These are phyloP conservation scores for Tachuris rubrigastra DNA, from an alignment of 2,113 vertebrate species.

Conservation along the genomic window DNA sequence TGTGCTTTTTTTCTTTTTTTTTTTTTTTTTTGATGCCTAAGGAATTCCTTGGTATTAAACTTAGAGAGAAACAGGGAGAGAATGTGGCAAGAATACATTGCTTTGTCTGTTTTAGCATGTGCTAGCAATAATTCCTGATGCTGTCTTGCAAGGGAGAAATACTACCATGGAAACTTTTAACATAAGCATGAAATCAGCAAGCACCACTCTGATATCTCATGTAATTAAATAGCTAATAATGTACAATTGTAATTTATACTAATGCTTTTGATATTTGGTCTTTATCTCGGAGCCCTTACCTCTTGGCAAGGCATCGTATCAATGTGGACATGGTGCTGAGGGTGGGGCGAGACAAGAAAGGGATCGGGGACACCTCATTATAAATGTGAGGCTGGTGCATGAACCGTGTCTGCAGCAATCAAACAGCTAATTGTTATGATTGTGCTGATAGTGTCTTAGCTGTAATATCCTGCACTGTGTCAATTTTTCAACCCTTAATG, in stretches of 20 bases:
- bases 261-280: slow-evolving; percentile 54
- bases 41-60: slow-evolving; percentile 59
- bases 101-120: slow-evolving; percentile 67
- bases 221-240: slow-evolving; percentile 65
- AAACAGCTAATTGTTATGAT: slow-evolving; percentile 73
- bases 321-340: slow-evolving; percentile 40
- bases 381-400: slow-evolving; percentile 67
- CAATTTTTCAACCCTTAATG: slow-evolving; percentile 75
- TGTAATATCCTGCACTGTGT: slow-evolving; percentile 75
- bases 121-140: slow-evolving; percentile 60
- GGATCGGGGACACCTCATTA: slow-evolving; percentile 38
- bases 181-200: slow-evolving; percentile 47
- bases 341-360: slow-evolving; percentile 53
- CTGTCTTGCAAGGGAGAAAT: neutral
- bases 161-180: slow-evolving; percentile 52
- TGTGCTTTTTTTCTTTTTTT: neutral
- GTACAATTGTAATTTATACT: slow-evolving; percentile 61
- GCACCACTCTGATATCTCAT: slow-evolving; percentile 31
- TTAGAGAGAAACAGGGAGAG: slow-evolving; percentile 14
- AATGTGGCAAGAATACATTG: slow-evolving; percentile 35
- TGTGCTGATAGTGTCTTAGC: slow-evolving; percentile 61
- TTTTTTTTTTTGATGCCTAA: slow-evolving; percentile 23
- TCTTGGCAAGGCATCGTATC: slow-evolving; percentile 40
- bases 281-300: slow-evolving; percentile 57
- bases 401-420: slow-evolving; percentile 61